Conservation (phyloP, 53 echinoderm and acorn worm genomes). For the Antedon mediterranea region DNA sequence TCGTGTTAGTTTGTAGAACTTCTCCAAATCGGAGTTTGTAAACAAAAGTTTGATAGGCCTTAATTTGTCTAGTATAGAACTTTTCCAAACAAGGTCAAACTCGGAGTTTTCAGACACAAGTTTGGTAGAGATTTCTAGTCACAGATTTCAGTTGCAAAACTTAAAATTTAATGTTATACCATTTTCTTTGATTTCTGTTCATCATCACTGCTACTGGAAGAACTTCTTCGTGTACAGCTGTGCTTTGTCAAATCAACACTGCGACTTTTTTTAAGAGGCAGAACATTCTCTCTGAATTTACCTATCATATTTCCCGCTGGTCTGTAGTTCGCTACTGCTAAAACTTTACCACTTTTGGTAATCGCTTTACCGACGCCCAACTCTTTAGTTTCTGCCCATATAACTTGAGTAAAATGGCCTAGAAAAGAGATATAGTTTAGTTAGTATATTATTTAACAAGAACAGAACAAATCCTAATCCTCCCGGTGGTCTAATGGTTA, state of each 20-base stretch:
- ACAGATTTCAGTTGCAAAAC: neutral
- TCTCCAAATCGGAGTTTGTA: no score
- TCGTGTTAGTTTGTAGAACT: no score
- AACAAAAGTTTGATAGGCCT: no score
- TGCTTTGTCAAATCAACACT: neutral
- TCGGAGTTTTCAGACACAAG: no score
- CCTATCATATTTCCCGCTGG: constrained; percentile 31
- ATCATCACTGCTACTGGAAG: constrained; percentile 36
- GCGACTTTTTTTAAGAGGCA: constrained; percentile 2
- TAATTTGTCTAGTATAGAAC: no score
- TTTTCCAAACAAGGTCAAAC: no score
- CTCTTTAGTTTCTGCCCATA: constrained; percentile 27
- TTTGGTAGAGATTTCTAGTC: no score
- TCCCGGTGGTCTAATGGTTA: no score
- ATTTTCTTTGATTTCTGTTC: constrained; percentile 35
- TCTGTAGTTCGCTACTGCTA: constrained; percentile 24
- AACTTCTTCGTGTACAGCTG: neutral
- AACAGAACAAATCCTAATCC: no score
- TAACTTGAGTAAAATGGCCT: constrained; percentile 36
- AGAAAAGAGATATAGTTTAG: neutral
- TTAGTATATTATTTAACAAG: no score
- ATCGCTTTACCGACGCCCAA: constrained; percentile 36
- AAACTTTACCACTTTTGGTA: constrained; percentile 8
- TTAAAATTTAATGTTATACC: neutral
- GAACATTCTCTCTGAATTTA: constrained; percentile 10